A percentile compares a stretch with the other conserved stretches of the same genome.
Evolutionary conservation across 2,888 invertebrate genomes (phyloP).

Genomic region (Ochropleura leucogaster): DNA sequence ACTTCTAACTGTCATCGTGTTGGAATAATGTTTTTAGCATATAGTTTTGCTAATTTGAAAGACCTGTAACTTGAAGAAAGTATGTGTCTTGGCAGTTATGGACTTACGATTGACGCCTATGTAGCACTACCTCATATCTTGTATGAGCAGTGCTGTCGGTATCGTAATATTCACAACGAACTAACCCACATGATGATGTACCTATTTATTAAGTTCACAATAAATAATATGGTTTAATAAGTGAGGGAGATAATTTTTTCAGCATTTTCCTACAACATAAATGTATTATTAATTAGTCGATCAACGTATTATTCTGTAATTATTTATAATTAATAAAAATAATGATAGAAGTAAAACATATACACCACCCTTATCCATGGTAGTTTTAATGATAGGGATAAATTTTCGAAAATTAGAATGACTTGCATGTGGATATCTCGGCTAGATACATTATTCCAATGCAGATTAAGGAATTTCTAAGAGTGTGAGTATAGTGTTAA

Average conservation of each 20-base stretch:
- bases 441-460: conserved; percentile 58
- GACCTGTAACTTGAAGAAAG: neutral
- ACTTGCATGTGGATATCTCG: conserved; percentile 8
- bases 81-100: neutral
- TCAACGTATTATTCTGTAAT: conserved; percentile 25
- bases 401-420: neutral
- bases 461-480: conserved; percentile 44
- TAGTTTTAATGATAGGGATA: neutral
- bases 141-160: conserved; percentile 5
- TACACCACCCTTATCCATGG: neutral
- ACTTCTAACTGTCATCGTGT: conserved; percentile 52
- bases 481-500: conserved; percentile 55
- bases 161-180: neutral
- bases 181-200: neutral
- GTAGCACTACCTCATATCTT: neutral
- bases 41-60: neutral
- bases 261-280: conserved; percentile 37
- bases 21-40: conserved; percentile 55
- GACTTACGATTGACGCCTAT: neutral
- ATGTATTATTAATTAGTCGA: conserved; percentile 16
- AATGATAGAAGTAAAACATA: neutral
- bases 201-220: neutral
- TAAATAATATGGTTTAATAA: neutral
- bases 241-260: conserved; percentile 10
- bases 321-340: conserved; percentile 11